These are phyloP conservation scores for Pinctada fucata DNA, from an alignment of 2,888 invertebrate genomes.

Conservation along the genomic window DNA sequence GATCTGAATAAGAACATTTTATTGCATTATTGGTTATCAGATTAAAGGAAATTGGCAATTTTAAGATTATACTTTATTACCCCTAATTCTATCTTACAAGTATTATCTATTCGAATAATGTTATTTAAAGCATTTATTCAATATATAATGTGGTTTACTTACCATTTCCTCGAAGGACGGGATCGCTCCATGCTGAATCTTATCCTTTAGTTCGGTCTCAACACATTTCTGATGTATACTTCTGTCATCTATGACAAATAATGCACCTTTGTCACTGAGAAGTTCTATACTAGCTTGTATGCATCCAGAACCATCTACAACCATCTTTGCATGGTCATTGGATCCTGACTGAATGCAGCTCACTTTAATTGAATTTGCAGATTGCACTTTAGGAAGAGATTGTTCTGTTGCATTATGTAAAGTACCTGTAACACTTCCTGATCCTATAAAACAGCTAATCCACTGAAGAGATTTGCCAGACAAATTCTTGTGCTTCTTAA, in stretches of 20 bases:
- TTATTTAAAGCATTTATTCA: no score
- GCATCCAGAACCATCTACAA: conserved; percentile 26
- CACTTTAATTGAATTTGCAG: conserved; percentile 27
- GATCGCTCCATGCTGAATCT: conserved; percentile 17
- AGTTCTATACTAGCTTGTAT: conserved; percentile 18
- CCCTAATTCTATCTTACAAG: no score
- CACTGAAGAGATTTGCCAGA: conserved; percentile 6
- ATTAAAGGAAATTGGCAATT: background rate
- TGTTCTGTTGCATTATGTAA: background rate
- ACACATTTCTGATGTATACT: background rate
- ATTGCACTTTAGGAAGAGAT: conserved; percentile 13
- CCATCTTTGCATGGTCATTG: conserved; percentile 31
- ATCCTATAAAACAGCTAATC: conserved; percentile 29
- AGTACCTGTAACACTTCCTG: conserved; percentile 26
- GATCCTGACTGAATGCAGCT: conserved; percentile 27
- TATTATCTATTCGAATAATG: no score
- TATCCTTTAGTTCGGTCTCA: conserved; percentile 18
- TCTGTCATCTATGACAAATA: conserved; percentile 14
- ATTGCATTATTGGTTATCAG: background rate
- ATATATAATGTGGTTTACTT: background rate
- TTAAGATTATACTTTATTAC: background rate
- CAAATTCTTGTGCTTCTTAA: conserved; percentile 22
- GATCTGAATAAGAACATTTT: conserved; percentile 13
- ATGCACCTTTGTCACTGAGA: background rate
- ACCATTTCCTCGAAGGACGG: conserved; percentile 15